Evolutionary conservation across 2,113 vertebrate genomes (phyloP).

Genomic region (Pedionomus torquatus): DNA sequence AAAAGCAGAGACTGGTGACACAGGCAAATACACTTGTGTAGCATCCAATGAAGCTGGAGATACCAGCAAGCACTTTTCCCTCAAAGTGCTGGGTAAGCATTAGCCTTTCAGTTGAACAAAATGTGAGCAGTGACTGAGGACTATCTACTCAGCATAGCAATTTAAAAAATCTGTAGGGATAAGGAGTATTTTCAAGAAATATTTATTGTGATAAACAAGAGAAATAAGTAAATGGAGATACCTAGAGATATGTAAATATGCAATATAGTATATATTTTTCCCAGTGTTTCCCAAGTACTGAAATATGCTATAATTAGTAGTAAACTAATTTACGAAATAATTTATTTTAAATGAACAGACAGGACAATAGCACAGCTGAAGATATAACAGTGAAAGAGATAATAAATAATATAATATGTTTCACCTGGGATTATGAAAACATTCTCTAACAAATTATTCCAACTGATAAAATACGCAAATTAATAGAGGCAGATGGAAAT

Average conservation of each 20-base stretch:
- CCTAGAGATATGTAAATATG: not conserved
- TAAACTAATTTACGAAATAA: not conserved
- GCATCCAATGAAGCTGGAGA: conserved; percentile 89
- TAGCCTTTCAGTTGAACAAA: not conserved
- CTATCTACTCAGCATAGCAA: not conserved
- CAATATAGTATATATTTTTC: not conserved
- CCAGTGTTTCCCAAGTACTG: not conserved
- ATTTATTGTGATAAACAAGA: not conserved
- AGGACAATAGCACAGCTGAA: not conserved
- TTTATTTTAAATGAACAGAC: not conserved
- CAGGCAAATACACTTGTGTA: conserved; percentile 86
- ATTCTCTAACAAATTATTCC: not conserved
- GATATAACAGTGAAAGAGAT: not conserved
- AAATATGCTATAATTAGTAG: not conserved
- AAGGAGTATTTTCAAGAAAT: not conserved
- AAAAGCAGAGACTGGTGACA: conserved; percentile 70
- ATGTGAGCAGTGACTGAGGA: not conserved
- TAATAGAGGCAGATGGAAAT: not conserved
- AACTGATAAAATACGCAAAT: not conserved
- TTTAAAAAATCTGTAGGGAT: not conserved
- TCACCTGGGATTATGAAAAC: not conserved
- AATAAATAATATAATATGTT: not conserved
- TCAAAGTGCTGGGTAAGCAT: conserved; percentile 89
- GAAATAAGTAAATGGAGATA: not conserved
- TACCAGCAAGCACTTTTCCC: conserved; percentile 83